Evolutionary conservation across 2,113 vertebrate species (phyloP), one percentile per base, ranked within the genome.

Genomic region (Helogale parvula): DNA sequence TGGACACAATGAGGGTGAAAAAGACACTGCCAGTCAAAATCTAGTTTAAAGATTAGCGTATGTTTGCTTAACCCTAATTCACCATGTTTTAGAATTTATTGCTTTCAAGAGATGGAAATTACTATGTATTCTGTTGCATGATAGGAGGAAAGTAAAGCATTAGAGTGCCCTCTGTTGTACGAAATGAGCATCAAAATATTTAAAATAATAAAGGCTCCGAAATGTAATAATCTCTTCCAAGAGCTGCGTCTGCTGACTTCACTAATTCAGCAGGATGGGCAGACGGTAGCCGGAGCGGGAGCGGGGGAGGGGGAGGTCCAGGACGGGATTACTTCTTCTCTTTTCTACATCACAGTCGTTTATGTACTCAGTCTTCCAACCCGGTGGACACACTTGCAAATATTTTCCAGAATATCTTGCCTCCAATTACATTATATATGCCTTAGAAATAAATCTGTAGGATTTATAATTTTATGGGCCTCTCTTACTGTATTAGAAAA

Each of bases 141-240:
- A 5, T 45, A 29, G 38, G 25, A 86, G 50, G 38, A 33, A 85
- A 93, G 80, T 15, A 57, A 60, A 65, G 82, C 7, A 0, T 38
- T 69, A 87, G 89, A 87, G 88, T 71, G 90, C 97, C 96, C 97
- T 91, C 98, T 97, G 50, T 90, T 57, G 94, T 72, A 72, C 41
- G 38, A 86, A 95, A 50, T 19, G 82, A 63, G 90, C 81, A 94
- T 41, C 12, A 41, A 85, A 87, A 23, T 33, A 35, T 52, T 90
- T 31, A 19, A 50, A 76, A 29, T 63, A 38, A 14, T 68, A 80
- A 94, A 23, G 86, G 4, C 45, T 65, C 31, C 77, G 72, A 29
- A 74, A 13, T 50, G 38, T 21, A 57, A 27, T 88, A 4, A 31
- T 47, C 45, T 60, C 57, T 7, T 5, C 74, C 1, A 66, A n/a